These are phyloP conservation scores for Hydropsyche tenuis DNA, from an alignment of 1,140 invertebrate genomes.

Conservation along the genomic window DNA sequence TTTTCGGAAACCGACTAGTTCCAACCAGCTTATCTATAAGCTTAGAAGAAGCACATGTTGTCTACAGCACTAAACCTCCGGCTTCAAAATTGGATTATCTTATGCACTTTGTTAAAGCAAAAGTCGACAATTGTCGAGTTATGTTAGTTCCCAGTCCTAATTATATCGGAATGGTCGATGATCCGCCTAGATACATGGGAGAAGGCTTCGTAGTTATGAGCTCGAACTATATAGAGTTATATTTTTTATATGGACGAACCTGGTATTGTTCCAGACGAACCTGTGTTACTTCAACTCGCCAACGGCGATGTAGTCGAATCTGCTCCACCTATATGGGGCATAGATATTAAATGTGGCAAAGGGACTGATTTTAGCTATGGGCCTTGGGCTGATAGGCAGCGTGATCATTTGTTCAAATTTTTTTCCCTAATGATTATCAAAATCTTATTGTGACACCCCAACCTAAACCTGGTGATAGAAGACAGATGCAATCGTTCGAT, in stretches of 20 bases:
- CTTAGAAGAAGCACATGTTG: slow-evolving; percentile 93
- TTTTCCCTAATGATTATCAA: slow-evolving; percentile 94
- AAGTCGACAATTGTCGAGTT: slow-evolving; percentile 94
- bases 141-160: slow-evolving; percentile 93
- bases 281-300: slow-evolving; percentile 86
- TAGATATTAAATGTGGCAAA: slow-evolving; percentile 96
- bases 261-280: slow-evolving; percentile 86
- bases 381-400: slow-evolving; percentile 96
- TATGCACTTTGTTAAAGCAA: slow-evolving; percentile 95
- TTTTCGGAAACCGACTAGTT: slow-evolving; percentile 96
- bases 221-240: slow-evolving; percentile 92
- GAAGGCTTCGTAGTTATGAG: slow-evolving; percentile 97
- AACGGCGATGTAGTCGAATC: slow-evolving; percentile 93
- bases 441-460: slow-evolving; percentile 76
- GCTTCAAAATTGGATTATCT: slow-evolving; percentile 92
- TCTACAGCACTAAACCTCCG: slow-evolving; percentile 94
- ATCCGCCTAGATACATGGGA: slow-evolving; percentile 96
- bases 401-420: slow-evolving; percentile 94
- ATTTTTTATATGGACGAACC: slow-evolving; percentile 98
- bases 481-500: slow-evolving; percentile 91
- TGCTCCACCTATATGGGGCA: slow-evolving; percentile 91
- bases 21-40: slow-evolving; percentile 92
- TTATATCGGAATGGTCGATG: slow-evolving; percentile 91
- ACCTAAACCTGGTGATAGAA: slow-evolving; percentile 83
- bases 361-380: slow-evolving; percentile 97